Conservation (phyloP, 2,888 invertebrate genomes). For the Aelia acuminata region DNA sequence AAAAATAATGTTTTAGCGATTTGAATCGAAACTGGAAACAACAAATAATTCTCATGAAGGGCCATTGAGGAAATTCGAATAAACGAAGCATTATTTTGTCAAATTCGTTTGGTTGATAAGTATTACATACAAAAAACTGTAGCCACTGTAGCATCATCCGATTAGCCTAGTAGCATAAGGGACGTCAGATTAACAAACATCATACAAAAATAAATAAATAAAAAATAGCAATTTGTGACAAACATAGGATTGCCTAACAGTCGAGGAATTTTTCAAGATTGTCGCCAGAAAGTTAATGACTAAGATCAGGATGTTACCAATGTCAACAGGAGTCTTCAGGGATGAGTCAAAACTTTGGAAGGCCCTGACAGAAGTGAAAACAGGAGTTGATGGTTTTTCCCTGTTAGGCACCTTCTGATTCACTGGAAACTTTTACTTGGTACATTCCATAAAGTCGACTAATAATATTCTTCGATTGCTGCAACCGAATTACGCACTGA, state of each 20-base stretch:
- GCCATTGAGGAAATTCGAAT: no score
- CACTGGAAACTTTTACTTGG: neutral
- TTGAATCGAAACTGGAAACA: no score
- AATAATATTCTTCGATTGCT: neutral
- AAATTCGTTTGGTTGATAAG: no score
- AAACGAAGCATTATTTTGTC: no score
- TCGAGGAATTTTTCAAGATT: neutral
- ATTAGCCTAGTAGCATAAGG: no score
- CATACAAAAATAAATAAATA: no score
- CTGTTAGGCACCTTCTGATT: neutral
- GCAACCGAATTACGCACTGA: no score
- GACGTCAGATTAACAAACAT: no score
- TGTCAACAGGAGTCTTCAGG: slow-evolving; percentile 23
- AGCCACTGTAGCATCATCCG: no score
- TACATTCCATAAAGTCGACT: neutral
- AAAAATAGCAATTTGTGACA: neutral
- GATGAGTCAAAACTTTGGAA: slow-evolving; percentile 17
- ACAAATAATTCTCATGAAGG: no score
- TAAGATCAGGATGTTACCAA: neutral
- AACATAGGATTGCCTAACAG: neutral
- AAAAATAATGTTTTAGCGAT: no score
- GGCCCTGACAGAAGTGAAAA: neutral
- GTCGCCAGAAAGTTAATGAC: slow-evolving; percentile 4
- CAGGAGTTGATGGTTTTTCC: neutral
- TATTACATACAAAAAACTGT: no score